These are phyloP conservation scores for Oceanodroma tethys DNA, from an alignment of 2,113 vertebrate genomes.

Conservation along the genomic window DNA sequence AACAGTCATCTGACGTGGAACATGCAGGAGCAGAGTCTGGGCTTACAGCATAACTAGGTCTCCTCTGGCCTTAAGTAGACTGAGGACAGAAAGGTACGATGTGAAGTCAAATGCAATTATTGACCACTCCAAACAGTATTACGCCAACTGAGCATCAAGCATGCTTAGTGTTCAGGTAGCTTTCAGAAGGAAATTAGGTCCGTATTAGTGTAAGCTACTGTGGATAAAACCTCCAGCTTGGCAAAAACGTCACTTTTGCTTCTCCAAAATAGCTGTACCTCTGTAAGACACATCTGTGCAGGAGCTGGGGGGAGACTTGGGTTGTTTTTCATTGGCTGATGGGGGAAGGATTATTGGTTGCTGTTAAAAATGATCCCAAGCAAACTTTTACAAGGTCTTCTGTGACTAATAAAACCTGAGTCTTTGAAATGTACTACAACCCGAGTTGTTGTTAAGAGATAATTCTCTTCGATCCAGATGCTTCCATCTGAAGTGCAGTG, in stretches of 20 bases:
- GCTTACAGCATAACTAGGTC: background rate
- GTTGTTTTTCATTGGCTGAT: constrained; percentile 28
- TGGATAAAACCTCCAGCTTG: background rate
- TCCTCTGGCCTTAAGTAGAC: background rate
- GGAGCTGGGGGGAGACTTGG: background rate
- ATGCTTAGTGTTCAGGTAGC: background rate
- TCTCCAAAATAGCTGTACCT: constrained; percentile 1
- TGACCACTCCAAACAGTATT: background rate
- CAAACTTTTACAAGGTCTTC: constrained; percentile 61
- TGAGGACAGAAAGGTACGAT: background rate
- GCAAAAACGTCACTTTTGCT: background rate
- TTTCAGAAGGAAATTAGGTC: constrained; percentile 20
- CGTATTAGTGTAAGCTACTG: background rate
- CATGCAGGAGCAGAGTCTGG: background rate
- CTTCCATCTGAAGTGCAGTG: constrained; percentile 30
- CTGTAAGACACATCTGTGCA: background rate
- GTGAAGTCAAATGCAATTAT: background rate
- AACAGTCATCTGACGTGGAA: background rate
- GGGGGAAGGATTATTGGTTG: constrained; percentile 37
- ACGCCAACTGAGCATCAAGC: background rate
- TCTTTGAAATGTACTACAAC: constrained; percentile 41
- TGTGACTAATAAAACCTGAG: constrained; percentile 54
- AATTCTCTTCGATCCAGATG: constrained; percentile 52
- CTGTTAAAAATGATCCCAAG: constrained; percentile 52
- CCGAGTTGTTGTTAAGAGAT: constrained; percentile 48